Conservation (phyloP, 2,797 vertebrate genomes). For the Pyrrhura leucotis region DNA sequence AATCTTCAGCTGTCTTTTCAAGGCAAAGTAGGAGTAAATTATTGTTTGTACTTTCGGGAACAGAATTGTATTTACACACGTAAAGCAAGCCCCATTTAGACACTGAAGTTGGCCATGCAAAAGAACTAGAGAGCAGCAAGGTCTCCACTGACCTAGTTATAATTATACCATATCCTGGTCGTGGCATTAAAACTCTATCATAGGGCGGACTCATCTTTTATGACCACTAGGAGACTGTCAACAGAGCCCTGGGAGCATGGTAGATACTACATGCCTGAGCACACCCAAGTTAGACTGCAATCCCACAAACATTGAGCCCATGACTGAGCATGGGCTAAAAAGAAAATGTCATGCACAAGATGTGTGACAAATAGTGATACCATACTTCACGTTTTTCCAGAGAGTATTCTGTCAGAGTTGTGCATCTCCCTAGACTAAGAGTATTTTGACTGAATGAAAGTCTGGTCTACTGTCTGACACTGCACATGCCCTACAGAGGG, state of each 20-base stretch:
- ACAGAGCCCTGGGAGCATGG: background rate
- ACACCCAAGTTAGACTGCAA: background rate
- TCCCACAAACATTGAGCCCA: background rate
- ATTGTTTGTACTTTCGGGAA: background rate
- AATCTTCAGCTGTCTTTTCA: background rate
- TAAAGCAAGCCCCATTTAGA: background rate
- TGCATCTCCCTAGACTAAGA: background rate
- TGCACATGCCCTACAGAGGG: background rate
- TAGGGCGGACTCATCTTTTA: background rate
- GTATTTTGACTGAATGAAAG: background rate
- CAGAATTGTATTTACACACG: background rate
- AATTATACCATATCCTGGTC: background rate
- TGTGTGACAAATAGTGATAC: background rate
- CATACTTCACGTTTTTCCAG: background rate
- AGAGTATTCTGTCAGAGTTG: background rate
- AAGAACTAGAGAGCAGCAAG: background rate
- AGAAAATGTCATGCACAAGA: background rate
- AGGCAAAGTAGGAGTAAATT: background rate
- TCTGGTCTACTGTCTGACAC: background rate
- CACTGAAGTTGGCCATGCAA: background rate
- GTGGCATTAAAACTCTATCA: background rate
- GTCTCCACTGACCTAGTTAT: background rate
- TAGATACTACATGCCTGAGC: background rate
- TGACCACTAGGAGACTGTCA: background rate
- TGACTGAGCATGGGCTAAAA: rapidly evolving